phyloP scores from a whole-genome alignment of 1,140 invertebrate species.

The Calephelis virginiensis region DNA sequence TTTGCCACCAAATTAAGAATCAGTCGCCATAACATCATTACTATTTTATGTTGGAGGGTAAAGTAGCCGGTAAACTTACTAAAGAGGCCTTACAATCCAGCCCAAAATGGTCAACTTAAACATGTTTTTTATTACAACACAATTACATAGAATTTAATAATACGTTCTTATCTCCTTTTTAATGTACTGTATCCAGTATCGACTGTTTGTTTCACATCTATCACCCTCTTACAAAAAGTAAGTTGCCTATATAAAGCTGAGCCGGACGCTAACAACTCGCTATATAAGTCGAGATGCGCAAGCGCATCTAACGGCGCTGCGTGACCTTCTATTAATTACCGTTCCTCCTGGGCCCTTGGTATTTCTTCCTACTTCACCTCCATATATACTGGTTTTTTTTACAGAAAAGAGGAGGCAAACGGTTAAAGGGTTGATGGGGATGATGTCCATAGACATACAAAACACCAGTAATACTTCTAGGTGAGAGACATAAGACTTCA shows the following conservation, averaged over 20 bases:
- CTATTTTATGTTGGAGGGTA: too few relatives aligned
- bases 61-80: too few relatives aligned
- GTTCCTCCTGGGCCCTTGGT: conserved; percentile 49
- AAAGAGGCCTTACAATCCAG: too few relatives aligned
- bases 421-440: too few relatives aligned
- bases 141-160: not conserved
- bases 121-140: too few relatives aligned
- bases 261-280: conserved; percentile 44
- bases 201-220: not conserved
- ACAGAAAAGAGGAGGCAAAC: not conserved
- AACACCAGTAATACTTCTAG: too few relatives aligned
- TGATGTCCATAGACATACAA: too few relatives aligned
- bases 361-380: conserved; percentile 42
- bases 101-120: too few relatives aligned
- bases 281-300: conserved; percentile 60
- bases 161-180: not conserved
- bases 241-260: conserved; percentile 35
- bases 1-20: too few relatives aligned
- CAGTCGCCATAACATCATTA: too few relatives aligned
- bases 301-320: conserved; percentile 59
- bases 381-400: conserved; percentile 28
- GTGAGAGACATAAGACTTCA: too few relatives aligned
- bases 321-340: conserved; percentile 70
- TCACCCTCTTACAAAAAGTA: conserved; percentile 28
- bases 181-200: not conserved